A percentile compares a stretch with the other conserved stretches of the same genome.
These are phyloP conservation scores for Microcebus lehilahytsara DNA, from an alignment of 2,113 vertebrate genomes.

Conservation along the genomic window DNA sequence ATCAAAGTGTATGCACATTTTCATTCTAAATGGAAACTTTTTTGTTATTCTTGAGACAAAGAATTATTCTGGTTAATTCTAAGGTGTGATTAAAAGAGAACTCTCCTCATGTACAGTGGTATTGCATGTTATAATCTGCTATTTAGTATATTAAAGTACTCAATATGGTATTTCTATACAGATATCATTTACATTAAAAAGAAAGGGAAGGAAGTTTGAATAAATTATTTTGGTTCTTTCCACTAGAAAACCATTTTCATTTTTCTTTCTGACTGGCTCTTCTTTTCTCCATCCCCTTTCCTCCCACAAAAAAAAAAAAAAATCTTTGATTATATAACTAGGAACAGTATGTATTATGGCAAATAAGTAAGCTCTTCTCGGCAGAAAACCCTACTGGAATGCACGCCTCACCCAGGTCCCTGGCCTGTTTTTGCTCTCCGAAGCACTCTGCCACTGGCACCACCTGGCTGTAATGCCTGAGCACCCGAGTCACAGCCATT, in stretches of 20 bases:
- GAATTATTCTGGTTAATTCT: slow-evolving; percentile 33
- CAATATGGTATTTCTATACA: not conserved
- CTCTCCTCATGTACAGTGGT: not conserved
- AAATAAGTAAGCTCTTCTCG: not conserved
- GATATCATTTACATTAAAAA: not conserved
- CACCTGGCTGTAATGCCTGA: not conserved
- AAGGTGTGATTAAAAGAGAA: not conserved
- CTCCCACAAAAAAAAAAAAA: not conserved
- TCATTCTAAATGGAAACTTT: not conserved
- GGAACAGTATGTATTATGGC: not conserved
- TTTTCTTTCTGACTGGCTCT: slow-evolving; percentile 20
- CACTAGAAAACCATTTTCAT: not conserved
- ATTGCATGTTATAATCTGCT: not conserved
- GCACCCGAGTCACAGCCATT: not conserved
- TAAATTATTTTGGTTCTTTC: slow-evolving; percentile 2
- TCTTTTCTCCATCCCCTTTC: not conserved
- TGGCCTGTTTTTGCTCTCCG: not conserved
- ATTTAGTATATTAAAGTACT: not conserved
- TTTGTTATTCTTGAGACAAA: slow-evolving; percentile 6
- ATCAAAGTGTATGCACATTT: not conserved
- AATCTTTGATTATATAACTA: not conserved
- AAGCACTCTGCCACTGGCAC: not conserved
- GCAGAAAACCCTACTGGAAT: not conserved
- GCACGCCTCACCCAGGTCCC: too few relatives aligned
- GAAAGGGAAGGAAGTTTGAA: not conserved